These are phyloP conservation scores for Lasioglossum marginatum DNA, from an alignment of 2,888 invertebrate species.

Conservation along the genomic window DNA sequence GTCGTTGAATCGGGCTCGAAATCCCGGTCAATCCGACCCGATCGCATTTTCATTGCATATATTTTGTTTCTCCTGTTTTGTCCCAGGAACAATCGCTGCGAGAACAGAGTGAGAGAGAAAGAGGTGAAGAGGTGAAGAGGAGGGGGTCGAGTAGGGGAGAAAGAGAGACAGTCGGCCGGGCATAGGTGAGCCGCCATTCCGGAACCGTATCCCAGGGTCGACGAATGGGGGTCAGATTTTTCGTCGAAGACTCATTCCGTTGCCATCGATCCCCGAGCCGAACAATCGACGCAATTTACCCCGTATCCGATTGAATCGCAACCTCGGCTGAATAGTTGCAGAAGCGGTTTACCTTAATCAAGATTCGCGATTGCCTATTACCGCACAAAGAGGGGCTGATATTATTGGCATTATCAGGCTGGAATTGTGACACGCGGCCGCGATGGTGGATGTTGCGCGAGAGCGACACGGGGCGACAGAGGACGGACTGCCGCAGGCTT, in stretches of 20 bases:
- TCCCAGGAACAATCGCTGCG: constrained; percentile 10
- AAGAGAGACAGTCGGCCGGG: not conserved
- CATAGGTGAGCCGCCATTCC: constrained; percentile 10
- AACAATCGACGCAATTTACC: constrained; percentile 52
- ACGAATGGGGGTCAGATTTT: constrained; percentile 41
- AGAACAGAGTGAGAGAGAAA: not conserved
- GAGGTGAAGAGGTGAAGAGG: not conserved
- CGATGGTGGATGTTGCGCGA: not conserved
- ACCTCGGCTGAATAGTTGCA: constrained; percentile 50
- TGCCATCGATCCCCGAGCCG: constrained; percentile 16
- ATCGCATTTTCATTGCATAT: constrained; percentile 10
- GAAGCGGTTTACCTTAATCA: constrained; percentile 66
- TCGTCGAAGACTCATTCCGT: constrained; percentile 21
- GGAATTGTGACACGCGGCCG: constrained; percentile 60
- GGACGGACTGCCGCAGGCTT: constrained; percentile 21
- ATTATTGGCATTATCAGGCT: constrained; percentile 64
- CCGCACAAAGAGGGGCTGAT: constrained; percentile 63
- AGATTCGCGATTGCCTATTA: constrained; percentile 69
- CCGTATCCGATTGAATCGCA: constrained; percentile 43
- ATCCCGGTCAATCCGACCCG: not conserved
- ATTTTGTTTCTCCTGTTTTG: constrained; percentile 11
- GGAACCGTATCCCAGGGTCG: constrained; percentile 1
- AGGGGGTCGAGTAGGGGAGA: no score
- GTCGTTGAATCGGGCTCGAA: not conserved
- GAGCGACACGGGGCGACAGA: not conserved